Conservation (phyloP, 2,888 invertebrate species). For the Resseliella maxima region DNA sequence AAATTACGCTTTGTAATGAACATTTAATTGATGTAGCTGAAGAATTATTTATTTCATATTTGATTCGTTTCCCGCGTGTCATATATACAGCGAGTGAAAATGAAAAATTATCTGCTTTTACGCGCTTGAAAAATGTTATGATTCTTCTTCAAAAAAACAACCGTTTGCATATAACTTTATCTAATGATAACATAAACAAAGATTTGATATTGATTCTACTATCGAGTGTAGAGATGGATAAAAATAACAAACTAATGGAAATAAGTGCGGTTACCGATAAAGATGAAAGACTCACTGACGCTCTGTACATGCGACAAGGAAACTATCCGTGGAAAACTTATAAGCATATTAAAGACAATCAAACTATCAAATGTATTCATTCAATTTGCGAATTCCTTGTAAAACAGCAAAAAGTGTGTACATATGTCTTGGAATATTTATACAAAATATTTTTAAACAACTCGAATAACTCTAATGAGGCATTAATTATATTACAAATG, state of each 20-base stretch:
- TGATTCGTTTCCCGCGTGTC: constrained; percentile 74
- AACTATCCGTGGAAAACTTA: not conserved
- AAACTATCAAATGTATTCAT: not conserved
- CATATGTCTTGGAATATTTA: not conserved
- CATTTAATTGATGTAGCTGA: constrained; percentile 63
- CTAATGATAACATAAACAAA: constrained; percentile 69
- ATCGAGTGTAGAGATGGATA: constrained; percentile 61
- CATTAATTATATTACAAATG: constrained; percentile 12
- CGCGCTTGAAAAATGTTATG: constrained; percentile 77
- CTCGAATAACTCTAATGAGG: constrained; percentile 5
- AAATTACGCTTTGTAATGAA: not conserved
- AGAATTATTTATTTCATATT: constrained; percentile 72
- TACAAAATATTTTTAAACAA: not conserved
- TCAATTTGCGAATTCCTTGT: not conserved
- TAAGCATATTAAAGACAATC: not conserved
- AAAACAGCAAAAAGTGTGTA: not conserved
- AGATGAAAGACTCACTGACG: not conserved
- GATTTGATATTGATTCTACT: constrained; percentile 71
- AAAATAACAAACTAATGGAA: not conserved
- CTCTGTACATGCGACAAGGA: too few species aligned
- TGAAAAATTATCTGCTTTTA: constrained; percentile 73
- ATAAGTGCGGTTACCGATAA: not conserved
- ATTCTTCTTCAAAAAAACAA: constrained; percentile 70
- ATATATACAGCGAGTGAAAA: constrained; percentile 75
- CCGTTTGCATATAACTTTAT: constrained; percentile 71